These are phyloP conservation scores for Stenotaenia linearis DNA, from an alignment of 2,888 invertebrate species.

Conservation along the genomic window DNA sequence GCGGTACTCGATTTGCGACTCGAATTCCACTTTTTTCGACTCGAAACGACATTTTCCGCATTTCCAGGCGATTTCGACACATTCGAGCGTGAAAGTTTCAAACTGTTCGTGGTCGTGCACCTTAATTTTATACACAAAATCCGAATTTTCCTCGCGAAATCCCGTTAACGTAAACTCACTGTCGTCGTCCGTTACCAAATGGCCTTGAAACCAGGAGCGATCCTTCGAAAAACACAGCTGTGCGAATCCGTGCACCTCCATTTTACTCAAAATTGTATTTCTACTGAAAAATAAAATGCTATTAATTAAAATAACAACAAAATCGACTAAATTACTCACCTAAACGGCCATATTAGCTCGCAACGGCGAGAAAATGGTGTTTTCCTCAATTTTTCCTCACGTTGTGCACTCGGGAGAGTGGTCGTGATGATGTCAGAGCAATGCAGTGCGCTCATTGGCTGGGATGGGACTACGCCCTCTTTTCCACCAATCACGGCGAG, in stretches of 20 bases:
- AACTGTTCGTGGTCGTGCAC: conserved; percentile 40
- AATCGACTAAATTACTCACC: too few relatives aligned
- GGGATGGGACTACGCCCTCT: too few relatives aligned
- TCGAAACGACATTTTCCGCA: conserved; percentile 37
- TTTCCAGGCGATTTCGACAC: conserved; percentile 34
- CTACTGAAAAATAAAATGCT: not conserved
- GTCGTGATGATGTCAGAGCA: too few relatives aligned
- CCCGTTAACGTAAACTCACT: conserved; percentile 42
- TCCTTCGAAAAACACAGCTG: conserved; percentile 42
- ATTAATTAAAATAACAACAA: not conserved
- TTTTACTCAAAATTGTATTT: not conserved
- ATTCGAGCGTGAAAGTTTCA: conserved; percentile 34
- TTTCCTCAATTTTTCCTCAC: too few relatives aligned
- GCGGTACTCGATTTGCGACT: conserved; percentile 40
- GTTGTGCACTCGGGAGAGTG: too few relatives aligned
- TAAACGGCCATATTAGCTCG: too few relatives aligned
- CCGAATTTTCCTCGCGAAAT: conserved; percentile 6
- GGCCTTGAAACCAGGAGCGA: conserved; percentile 42
- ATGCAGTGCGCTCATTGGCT: too few relatives aligned
- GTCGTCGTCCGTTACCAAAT: conserved; percentile 40
- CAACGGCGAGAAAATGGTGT: too few relatives aligned
- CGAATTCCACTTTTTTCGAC: conserved; percentile 40
- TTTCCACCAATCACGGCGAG: too few relatives aligned
- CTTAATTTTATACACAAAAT: conserved; percentile 37
- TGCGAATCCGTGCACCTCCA: conserved; percentile 40